A percentile compares a stretch with the other conserved stretches of the same genome.
Conservation (phyloP, 2,888 invertebrate species). For the Oscheius myriophilus region DNA sequence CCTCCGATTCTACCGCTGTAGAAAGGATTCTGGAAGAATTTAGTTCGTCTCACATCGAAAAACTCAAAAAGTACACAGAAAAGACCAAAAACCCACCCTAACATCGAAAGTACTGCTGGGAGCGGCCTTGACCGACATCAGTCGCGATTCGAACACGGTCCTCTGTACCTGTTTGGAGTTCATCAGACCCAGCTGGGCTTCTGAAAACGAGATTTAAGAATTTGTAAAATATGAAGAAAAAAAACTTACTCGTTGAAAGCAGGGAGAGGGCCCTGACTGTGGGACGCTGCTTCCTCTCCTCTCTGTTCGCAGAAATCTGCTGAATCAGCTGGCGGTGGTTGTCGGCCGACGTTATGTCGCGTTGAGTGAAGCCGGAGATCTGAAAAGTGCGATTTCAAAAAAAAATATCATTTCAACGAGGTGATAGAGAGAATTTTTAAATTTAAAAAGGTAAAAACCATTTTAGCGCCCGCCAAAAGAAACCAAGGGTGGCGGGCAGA, state of each 20-base stretch:
- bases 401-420: too few species aligned
- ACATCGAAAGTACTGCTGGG: constrained; percentile 4
- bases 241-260: not conserved
- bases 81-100: not conserved
- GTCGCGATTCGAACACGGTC: not conserved
- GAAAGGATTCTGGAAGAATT: constrained; percentile 5
- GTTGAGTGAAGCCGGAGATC: constrained; percentile 2
- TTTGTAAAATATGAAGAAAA: not conserved
- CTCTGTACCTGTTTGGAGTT: not conserved
- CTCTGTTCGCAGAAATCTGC: not conserved
- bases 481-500: too few species aligned
- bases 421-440: too few species aligned
- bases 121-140: not conserved
- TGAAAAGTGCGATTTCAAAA: too few species aligned
- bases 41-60: not conserved
- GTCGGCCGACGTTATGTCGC: not conserved
- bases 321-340: not conserved
- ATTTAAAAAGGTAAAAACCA: too few species aligned
- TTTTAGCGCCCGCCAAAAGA: too few species aligned
- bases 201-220: not conserved
- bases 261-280: not conserved
- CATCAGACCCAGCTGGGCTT: not conserved
- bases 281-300: not conserved
- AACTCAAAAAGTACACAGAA: not conserved
- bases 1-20: not conserved